Conservation (phyloP, 2,113 vertebrate genomes). For the Trinectes maculatus region DNA sequence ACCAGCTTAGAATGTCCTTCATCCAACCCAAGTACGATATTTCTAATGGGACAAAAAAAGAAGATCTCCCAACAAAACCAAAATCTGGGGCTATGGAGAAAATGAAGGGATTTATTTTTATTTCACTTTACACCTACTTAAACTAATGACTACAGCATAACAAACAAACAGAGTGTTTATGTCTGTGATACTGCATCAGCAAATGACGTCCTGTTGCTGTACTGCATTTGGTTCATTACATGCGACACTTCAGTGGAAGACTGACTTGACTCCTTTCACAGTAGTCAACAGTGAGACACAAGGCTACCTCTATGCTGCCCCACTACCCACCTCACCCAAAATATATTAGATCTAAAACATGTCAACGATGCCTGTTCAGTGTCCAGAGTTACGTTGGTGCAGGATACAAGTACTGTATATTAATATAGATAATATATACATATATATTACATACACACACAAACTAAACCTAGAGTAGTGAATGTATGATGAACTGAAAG, state of each 20-base stretch:
- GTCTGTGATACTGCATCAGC: slow-evolving; percentile 17
- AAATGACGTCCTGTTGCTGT: slow-evolving; percentile 8
- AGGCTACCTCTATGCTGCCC: slow-evolving; percentile 72
- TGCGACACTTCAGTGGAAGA: slow-evolving; percentile 39
- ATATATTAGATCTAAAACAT: slow-evolving; percentile 18
- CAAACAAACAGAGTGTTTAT: slow-evolving; percentile 8
- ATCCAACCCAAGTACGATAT: too few species aligned
- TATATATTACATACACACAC: background rate
- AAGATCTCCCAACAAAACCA: too few species aligned
- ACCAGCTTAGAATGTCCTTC: background rate
- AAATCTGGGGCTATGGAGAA: slow-evolving; percentile 3
- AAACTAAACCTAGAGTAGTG: slow-evolving; percentile 65
- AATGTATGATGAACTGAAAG: slow-evolving; percentile 78
- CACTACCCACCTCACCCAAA: slow-evolving; percentile 1
- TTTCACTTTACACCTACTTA: slow-evolving; percentile 18
- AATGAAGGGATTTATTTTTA: too few species aligned
- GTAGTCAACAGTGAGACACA: slow-evolving; percentile 59
- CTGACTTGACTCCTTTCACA: slow-evolving; percentile 26
- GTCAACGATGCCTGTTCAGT: slow-evolving; percentile 50
- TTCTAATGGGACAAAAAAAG: too few species aligned
- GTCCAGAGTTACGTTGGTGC: slow-evolving; percentile 54
- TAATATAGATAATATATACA: slow-evolving; percentile 22
- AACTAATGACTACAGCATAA: slow-evolving; percentile 13
- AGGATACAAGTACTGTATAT: slow-evolving; percentile 75
- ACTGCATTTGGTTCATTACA: slow-evolving; percentile 18